These are phyloP conservation scores for Pachyseris speciosa DNA, from an alignment of 64 coral and sea anemone species.

Conservation along the genomic window DNA sequence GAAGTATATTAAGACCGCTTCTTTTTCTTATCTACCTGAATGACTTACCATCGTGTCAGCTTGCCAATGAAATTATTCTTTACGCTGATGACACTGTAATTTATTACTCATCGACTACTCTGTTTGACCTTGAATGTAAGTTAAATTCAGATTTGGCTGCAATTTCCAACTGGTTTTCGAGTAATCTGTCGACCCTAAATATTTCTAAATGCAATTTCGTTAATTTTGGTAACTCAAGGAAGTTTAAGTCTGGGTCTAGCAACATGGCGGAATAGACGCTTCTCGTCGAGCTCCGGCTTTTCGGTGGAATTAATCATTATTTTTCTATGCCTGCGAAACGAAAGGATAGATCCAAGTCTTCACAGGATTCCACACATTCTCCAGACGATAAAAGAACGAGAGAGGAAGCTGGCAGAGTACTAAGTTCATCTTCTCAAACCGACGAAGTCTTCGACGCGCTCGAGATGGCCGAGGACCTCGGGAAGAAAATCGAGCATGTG, in stretches of 20 bases:
- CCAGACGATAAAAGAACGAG: no score
- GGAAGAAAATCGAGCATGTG: no score
- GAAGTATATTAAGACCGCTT: background rate
- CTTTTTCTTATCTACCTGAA: conserved; percentile 3
- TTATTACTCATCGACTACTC: background rate
- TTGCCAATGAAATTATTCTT: background rate
- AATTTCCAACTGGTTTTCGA: background rate
- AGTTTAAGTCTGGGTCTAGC: background rate
- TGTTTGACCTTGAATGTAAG: background rate
- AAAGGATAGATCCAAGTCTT: no score
- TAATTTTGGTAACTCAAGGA: background rate
- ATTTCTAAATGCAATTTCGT: conserved; percentile 18
- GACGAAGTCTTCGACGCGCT: no score
- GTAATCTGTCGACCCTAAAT: conserved; percentile 5
- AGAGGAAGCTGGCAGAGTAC: no score
- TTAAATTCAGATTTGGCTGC: conserved; percentile 23
- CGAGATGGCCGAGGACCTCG: no score
- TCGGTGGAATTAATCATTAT: no score
- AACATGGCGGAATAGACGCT: no score
- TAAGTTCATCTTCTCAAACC: no score
- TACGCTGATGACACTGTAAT: conserved; percentile 39
- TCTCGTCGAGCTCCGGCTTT: no score
- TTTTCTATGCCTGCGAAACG: no score
- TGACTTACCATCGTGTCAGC: background rate
- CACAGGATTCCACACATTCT: no score